Conservation (phyloP, 2,888 invertebrate species). For the Eremobia ochroleuca region DNA sequence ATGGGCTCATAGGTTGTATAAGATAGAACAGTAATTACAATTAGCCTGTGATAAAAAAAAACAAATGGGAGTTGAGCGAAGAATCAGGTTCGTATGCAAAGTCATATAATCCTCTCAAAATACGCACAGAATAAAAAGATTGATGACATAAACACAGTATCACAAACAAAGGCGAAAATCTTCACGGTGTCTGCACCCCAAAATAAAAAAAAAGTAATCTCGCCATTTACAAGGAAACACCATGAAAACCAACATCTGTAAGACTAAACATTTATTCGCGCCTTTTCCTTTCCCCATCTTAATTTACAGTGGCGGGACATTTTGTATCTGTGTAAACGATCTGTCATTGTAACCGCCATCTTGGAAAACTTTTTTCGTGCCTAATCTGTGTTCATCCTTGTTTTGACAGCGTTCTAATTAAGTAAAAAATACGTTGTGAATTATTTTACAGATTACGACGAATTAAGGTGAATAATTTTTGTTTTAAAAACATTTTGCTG, state of each 20-base stretch:
- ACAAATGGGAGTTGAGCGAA: not conserved
- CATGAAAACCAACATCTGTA: conserved; percentile 62
- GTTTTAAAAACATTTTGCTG: conserved; percentile 57
- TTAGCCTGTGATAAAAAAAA: not conserved
- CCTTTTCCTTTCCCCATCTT: conserved; percentile 67
- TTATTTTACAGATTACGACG: conserved; percentile 56
- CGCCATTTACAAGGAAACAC: conserved; percentile 56
- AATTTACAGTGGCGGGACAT: conserved; percentile 82
- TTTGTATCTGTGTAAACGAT: conserved; percentile 87
- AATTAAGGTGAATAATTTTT: conserved; percentile 64
- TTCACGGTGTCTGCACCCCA: conserved; percentile 22
- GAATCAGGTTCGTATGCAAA: not conserved
- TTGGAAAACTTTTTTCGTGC: conserved; percentile 76
- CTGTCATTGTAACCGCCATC: conserved; percentile 83
- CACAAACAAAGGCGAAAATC: conserved; percentile 39
- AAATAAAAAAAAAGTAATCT: conserved; percentile 60
- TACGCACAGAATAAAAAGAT: conserved; percentile 39
- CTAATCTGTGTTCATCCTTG: conserved; percentile 76
- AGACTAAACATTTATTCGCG: conserved; percentile 65
- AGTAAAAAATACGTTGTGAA: conserved; percentile 67
- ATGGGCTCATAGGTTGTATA: not conserved
- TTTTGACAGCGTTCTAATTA: conserved; percentile 72
- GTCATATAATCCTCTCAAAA: conserved; percentile 20
- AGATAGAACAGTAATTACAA: not conserved
- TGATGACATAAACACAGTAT: conserved; percentile 44